Base-by-base conservation (phyloP, 2,888 invertebrate species). In the Doris montereyensis region DNA sequence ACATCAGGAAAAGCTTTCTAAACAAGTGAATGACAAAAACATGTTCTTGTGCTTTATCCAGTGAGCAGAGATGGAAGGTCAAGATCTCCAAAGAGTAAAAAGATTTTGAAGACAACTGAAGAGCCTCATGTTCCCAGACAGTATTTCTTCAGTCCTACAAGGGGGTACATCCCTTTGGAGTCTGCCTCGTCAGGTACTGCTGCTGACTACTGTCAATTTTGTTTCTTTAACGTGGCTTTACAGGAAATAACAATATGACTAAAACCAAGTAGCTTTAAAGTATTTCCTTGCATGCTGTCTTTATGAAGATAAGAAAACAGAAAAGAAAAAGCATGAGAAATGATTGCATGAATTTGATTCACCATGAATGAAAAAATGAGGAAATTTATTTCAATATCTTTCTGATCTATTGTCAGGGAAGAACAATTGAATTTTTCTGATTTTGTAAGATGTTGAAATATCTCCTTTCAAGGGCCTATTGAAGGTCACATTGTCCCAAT, bases 401-500 rank as follows among this genome's bases (percentile, higher is more conserved):
- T n/a, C n/a, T n/a, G n/a, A n/a, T n/a, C n/a, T n/a, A n/a, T n/a
- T n/a, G n/a, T n/a, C n/a, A n/a, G n/a, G n/a, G n/a, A n/a, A n/a
- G n/a, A n/a, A n/a, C n/a, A n/a, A n/a, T n/a, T n/a, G n/a, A n/a
- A n/a, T n/a, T n/a, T n/a, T n/a, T n/a, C n/a, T n/a, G n/a, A n/a
- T n/a, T n/a, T n/a, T n/a, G n/a, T n/a, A n/a, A n/a, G n/a, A n/a
- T n/a, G n/a, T n/a, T n/a, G n/a, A n/a, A n/a, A n/a, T n/a, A n/a
- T n/a, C n/a, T n/a, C n/a, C n/a, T n/a, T n/a, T n/a, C n/a, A 81
- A 87, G 86, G 83, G n/a, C 86, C 87, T 17, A 83, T 86, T 24
- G 83, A 81, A 68, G 88, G 88, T 3, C 86, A 89, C 62, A 80
- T 89, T 68, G 84, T 90, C 21, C 87, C 88, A 10, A 90, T 90